Evolutionary conservation across 2,888 invertebrate genomes (phyloP).

Genomic region (Macrosiphum euphorbiae): DNA sequence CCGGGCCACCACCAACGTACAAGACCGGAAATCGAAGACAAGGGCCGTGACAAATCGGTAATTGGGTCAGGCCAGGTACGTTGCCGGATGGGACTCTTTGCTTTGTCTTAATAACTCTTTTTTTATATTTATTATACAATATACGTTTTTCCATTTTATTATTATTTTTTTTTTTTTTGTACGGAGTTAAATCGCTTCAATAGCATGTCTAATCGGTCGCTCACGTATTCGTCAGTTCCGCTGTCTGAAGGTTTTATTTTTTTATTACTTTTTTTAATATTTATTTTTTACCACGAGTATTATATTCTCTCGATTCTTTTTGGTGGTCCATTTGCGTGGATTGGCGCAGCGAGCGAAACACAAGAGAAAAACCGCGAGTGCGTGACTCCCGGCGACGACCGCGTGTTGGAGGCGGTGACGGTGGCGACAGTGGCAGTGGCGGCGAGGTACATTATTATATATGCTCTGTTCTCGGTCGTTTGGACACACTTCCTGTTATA

Average conservation of each 20-base stretch:
- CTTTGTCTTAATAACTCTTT: slow-evolving; percentile 63
- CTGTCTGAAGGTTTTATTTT: slow-evolving; percentile 54
- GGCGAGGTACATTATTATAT: slow-evolving; percentile 30
- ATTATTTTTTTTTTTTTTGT: slow-evolving; percentile 36
- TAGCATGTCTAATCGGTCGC: slow-evolving; percentile 65
- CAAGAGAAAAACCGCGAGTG: slow-evolving; percentile 61
- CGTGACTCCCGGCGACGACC: slow-evolving; percentile 46
- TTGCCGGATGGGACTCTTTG: slow-evolving; percentile 59
- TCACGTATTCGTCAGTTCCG: slow-evolving; percentile 64
- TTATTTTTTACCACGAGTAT: slow-evolving; percentile 62
- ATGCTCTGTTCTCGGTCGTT: slow-evolving; percentile 58
- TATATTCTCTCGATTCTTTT: slow-evolving; percentile 59
- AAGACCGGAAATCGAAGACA: slow-evolving; percentile 64
- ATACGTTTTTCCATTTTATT: slow-evolving; percentile 40
- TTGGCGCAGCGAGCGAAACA: slow-evolving; percentile 54
- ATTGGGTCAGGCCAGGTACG: slow-evolving; percentile 62
- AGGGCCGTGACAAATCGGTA: slow-evolving; percentile 64
- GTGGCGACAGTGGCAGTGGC: not conserved
- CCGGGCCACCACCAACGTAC: not conserved
- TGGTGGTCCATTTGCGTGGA: slow-evolving; percentile 57
- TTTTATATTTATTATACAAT: slow-evolving; percentile 53
- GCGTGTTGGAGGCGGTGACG: slow-evolving; percentile 15
- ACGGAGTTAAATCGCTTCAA: slow-evolving; percentile 62
- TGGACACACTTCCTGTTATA: slow-evolving; percentile 64
- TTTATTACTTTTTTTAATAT: slow-evolving; percentile 22